phyloP scores from a whole-genome alignment of 2,888 invertebrate species.

The Blomia tropicalis region DNA sequence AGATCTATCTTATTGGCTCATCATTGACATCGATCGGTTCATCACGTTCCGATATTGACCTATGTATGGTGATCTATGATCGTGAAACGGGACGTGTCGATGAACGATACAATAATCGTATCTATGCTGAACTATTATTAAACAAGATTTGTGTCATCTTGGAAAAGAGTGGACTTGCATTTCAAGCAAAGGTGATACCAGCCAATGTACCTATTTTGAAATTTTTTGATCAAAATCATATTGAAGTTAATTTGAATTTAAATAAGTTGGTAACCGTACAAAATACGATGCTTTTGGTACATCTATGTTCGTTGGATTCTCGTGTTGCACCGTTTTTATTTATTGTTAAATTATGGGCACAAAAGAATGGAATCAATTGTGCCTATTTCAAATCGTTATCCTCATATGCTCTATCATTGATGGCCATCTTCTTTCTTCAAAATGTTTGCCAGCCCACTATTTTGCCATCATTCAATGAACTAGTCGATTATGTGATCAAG shows the following conservation, averaged over 20 bases:
- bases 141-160: constrained; percentile 8
- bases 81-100: neutral
- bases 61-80: constrained; percentile 20
- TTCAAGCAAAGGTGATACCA: constrained; percentile 56
- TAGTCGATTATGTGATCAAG: constrained; percentile 32
- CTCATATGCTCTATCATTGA: constrained; percentile 84
- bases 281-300: constrained; percentile 81
- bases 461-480: constrained; percentile 59
- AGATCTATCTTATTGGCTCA: constrained; percentile 21
- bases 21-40: constrained; percentile 17
- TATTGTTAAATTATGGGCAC: constrained; percentile 86
- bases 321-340: constrained; percentile 79
- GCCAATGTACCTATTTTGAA: constrained; percentile 95
- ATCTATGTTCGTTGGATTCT: constrained; percentile 84
- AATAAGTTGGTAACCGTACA: constrained; percentile 89
- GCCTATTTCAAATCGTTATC: constrained; percentile 85
- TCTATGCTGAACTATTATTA: neutral
- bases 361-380: constrained; percentile 82
- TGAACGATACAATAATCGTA: neutral
- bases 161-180: neutral
- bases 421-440: constrained; percentile 93
- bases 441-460: constrained; percentile 60
- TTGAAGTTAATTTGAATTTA: constrained; percentile 89
- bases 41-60: constrained; percentile 17
- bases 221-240: constrained; percentile 58